Conservation (phyloP, 2,888 invertebrate genomes). For the Amaurobius ferox region DNA sequence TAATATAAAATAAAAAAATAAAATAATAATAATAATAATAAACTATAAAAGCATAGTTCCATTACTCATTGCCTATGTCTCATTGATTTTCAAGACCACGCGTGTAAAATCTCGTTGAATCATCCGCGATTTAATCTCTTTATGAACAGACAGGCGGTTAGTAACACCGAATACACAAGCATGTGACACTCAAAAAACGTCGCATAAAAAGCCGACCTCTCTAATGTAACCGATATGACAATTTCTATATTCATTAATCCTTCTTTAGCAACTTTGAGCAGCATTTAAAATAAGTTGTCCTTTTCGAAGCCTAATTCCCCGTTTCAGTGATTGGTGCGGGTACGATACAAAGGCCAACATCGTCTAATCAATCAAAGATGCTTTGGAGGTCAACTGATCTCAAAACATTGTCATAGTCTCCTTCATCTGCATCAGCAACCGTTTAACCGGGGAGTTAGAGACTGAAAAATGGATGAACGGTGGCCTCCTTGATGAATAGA, state of each 20-base stretch:
- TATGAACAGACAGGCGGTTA: neutral
- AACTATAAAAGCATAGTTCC: no score
- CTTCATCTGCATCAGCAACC: slow-evolving; percentile 55
- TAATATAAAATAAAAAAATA: no score
- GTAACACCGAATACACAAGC: neutral
- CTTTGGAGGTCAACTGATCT: slow-evolving; percentile 36
- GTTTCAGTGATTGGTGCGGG: slow-evolving; percentile 40
- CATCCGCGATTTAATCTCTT: neutral
- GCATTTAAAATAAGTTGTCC: slow-evolving; percentile 33
- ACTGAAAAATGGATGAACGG: slow-evolving; percentile 24
- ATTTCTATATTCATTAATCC: slow-evolving; percentile 38
- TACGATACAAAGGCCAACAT: slow-evolving; percentile 20
- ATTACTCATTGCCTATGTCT: neutral
- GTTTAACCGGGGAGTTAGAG: slow-evolving; percentile 28
- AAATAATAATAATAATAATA: no score
- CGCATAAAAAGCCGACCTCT: neutral
- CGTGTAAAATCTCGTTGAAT: neutral
- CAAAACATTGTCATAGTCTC: slow-evolving; percentile 39
- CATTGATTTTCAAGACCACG: neutral
- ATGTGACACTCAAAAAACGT: neutral
- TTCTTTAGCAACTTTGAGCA: slow-evolving; percentile 7
- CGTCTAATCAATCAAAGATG: slow-evolving; percentile 39
- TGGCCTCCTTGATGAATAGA: slow-evolving; percentile 52
- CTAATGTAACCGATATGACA: neutral
- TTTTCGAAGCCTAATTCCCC: slow-evolving; percentile 20